Conservation (phyloP, 2,113 vertebrate species). For the Haliaeetus leucogaster region DNA sequence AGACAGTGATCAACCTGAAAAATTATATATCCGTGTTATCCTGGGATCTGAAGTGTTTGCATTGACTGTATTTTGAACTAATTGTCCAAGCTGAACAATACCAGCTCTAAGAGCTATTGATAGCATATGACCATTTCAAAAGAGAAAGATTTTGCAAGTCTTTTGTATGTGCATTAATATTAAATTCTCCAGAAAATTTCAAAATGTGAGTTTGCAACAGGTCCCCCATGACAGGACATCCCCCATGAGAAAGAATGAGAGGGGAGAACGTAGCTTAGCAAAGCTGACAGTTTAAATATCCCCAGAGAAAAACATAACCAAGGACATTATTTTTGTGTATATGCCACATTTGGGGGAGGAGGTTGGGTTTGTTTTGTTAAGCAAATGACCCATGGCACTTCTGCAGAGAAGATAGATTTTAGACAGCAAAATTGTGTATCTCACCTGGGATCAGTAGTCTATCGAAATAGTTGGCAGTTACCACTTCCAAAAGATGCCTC, state of each 20-base stretch:
- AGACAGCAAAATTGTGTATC: neutral
- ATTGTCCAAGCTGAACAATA: neutral
- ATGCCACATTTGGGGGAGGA: neutral
- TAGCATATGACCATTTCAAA: neutral
- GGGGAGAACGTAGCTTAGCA: neutral
- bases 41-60: neutral
- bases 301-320: slow-evolving; percentile 8
- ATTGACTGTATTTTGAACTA: neutral
- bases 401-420: neutral
- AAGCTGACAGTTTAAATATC: slow-evolving; percentile 28
- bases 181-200: slow-evolving; percentile 34
- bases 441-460: neutral
- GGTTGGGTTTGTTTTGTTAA: slow-evolving; percentile 20
- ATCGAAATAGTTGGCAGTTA: neutral
- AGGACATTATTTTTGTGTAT: slow-evolving; percentile 15
- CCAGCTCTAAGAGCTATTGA: neutral
- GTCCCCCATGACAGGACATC: neutral
- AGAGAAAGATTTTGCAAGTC: neutral
- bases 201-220: neutral
- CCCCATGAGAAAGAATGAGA: slow-evolving; percentile 6
- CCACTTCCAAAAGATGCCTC: neutral
- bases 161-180: neutral
- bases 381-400: neutral
- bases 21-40: neutral
- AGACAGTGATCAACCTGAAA: neutral